Conservation (phyloP, 2,797 vertebrate species). For the Syncerus caffer region DNA sequence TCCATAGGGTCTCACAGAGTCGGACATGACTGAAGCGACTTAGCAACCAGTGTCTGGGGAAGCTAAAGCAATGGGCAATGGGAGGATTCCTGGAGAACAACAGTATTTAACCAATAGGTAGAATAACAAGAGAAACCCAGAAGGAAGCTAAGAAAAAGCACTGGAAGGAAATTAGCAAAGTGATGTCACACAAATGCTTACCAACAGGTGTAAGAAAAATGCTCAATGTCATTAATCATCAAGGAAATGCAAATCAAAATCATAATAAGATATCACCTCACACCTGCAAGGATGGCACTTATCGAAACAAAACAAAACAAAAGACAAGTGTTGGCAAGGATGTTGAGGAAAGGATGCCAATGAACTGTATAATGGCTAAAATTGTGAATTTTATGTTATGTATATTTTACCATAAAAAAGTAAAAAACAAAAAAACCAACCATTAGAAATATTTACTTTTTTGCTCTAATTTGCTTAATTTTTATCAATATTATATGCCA, state of each 20-base stretch:
- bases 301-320: neutral
- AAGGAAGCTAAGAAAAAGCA: neutral
- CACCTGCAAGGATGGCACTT: neutral
- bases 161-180: neutral
- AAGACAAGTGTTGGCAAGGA: neutral
- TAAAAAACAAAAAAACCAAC: neutral
- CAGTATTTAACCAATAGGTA: neutral
- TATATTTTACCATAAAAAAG: constrained; percentile 13
- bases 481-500: constrained; percentile 35
- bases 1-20: neutral
- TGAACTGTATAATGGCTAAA: neutral
- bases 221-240: neutral
- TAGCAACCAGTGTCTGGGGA: neutral
- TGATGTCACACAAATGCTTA: neutral
- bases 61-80: neutral
- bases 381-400: neutral
- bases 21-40: neutral
- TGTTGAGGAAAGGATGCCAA: neutral
- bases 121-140: neutral
- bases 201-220: neutral
- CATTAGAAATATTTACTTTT: constrained; percentile 25
- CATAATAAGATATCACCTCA: neutral
- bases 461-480: constrained; percentile 40
- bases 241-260: neutral
- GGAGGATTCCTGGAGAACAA: neutral